These are phyloP conservation scores for Tachysurus vachellii DNA, from an alignment of 2,113 vertebrate genomes.

Conservation along the genomic window DNA sequence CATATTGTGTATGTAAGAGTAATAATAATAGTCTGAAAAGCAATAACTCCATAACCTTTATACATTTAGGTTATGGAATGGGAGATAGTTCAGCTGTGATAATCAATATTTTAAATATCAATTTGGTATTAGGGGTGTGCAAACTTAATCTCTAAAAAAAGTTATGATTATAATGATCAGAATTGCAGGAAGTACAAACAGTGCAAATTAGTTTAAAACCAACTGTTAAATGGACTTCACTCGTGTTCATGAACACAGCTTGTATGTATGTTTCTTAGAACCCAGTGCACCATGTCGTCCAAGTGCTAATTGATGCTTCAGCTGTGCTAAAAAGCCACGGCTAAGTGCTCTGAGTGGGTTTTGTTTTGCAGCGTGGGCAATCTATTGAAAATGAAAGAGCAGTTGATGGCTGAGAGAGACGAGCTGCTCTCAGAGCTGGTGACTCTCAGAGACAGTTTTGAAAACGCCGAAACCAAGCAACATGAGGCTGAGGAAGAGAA, in stretches of 20 bases:
- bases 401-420: conserved; percentile 82
- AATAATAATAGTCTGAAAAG: not conserved
- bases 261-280: conserved; percentile 9
- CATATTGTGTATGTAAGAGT: not conserved
- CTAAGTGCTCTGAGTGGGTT: not conserved
- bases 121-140: not conserved
- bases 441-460: conserved; percentile 78
- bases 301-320: not conserved
- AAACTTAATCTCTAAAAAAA: not conserved
- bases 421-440: conserved; percentile 80
- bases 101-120: not conserved
- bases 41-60: not conserved
- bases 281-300: not conserved
- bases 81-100: not conserved
- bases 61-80: not conserved
- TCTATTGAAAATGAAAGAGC: conserved; percentile 80
- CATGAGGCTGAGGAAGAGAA: conserved; percentile 75
- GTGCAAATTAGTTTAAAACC: not conserved
- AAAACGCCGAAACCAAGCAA: conserved; percentile 67
- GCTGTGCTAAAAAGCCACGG: not conserved
- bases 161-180: not conserved
- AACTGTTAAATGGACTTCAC: no score
- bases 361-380: conserved; percentile 76
- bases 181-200: not conserved
- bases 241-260: not conserved